phyloP scores from a whole-genome alignment of 1,140 invertebrate genomes.

The Platyura marginata region DNA sequence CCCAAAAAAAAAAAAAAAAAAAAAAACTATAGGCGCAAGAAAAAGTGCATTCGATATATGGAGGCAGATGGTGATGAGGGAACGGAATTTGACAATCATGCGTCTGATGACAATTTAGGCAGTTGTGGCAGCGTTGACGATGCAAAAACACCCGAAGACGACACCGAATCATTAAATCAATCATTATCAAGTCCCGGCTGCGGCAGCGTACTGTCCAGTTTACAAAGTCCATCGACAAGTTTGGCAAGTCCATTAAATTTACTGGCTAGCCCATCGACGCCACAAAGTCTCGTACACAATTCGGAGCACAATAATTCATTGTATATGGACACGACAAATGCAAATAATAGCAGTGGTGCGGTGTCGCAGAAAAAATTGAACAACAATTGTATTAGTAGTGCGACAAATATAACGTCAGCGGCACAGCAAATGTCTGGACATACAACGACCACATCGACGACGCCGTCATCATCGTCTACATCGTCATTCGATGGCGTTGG shows the following conservation, averaged over 20 bases:
- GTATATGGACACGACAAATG: not conserved
- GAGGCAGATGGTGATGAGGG: constrained; percentile 44
- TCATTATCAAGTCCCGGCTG: constrained; percentile 60
- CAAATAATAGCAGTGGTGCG: not conserved
- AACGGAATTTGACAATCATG: constrained; percentile 27
- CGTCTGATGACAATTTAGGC: constrained; percentile 50
- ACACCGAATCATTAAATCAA: constrained; percentile 38
- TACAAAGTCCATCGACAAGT: constrained; percentile 51
- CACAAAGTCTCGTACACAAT: constrained; percentile 1
- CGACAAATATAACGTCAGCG: no score
- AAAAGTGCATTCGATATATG: constrained; percentile 94
- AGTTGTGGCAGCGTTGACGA: constrained; percentile 56
- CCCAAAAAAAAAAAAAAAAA: no score
- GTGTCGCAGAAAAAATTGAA: not conserved
- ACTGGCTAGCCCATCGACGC: constrained; percentile 27
- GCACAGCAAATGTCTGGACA: no score
- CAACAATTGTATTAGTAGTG: not conserved
- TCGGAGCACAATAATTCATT: not conserved
- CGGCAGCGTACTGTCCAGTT: constrained; percentile 53
- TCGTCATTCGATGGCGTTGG: constrained; percentile 3
- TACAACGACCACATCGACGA: not conserved
- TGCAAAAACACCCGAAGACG: constrained; percentile 45
- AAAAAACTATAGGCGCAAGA: constrained; percentile 83
- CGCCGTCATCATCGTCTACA: not conserved
- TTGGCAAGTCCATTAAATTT: constrained; percentile 45